Percentiles rank a stretch among this genome's conserved stretches.
Conservation (phyloP, 2,113 vertebrate genomes). For the Donacobius atricapilla region DNA sequence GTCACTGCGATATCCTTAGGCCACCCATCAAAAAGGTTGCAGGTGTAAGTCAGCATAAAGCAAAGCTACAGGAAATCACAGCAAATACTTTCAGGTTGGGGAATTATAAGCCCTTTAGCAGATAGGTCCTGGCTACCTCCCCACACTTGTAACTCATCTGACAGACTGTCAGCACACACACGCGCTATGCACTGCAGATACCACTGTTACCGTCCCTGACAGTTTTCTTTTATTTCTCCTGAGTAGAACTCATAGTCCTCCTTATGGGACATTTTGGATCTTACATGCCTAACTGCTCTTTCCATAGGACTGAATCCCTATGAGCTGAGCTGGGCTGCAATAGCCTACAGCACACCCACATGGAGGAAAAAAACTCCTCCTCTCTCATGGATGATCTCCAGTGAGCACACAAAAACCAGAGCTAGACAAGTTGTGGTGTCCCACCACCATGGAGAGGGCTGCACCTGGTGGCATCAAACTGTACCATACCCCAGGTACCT, state of each 20-base stretch:
- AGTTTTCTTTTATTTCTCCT: background rate
- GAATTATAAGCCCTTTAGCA: background rate
- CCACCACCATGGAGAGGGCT: background rate
- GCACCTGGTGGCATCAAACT: background rate
- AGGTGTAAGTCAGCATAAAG: background rate
- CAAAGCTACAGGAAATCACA: background rate
- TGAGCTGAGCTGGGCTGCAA: background rate
- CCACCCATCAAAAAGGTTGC: background rate
- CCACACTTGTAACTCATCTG: background rate
- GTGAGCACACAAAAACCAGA: background rate
- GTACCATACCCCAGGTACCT: background rate
- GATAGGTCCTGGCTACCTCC: background rate
- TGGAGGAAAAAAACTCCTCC: accelerated
- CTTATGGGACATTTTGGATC: background rate
- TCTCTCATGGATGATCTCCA: background rate
- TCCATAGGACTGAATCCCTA: background rate
- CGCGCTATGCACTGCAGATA: background rate
- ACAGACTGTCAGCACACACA: background rate
- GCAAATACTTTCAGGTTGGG: background rate
- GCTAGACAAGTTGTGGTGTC: background rate
- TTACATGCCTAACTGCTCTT: background rate
- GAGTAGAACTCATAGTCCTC: background rate
- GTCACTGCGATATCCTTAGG: accelerated
- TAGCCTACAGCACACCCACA: background rate
- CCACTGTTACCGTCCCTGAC: background rate